Percentiles rank a stretch among this genome's conserved stretches.
These are phyloP conservation scores for Jaculus jaculus DNA, from an alignment of 2,113 vertebrate genomes.

Conservation along the genomic window DNA sequence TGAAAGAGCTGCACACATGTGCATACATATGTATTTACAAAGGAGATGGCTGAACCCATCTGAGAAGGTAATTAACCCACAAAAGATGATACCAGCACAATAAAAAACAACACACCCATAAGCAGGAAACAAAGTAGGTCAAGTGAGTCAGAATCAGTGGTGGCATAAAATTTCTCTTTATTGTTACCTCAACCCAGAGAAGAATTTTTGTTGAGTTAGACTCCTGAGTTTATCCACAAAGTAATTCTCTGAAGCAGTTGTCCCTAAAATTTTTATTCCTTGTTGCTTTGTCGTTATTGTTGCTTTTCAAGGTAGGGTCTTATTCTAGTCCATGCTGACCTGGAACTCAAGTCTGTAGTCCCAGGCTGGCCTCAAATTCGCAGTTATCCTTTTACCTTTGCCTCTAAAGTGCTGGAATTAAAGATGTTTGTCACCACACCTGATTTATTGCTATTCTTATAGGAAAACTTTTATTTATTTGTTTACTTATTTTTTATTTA, in stretches of 20 bases:
- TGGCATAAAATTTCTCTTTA: neutral
- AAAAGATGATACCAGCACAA: conserved; percentile 15
- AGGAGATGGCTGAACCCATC: neutral
- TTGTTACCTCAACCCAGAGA: neutral
- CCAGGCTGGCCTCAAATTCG: too few species aligned
- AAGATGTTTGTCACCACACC: too few species aligned
- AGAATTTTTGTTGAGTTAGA: neutral
- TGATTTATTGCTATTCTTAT: neutral
- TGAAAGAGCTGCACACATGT: neutral
- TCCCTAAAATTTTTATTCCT: neutral
- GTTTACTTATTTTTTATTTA: too few species aligned
- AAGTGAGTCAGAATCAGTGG: conserved; percentile 35
- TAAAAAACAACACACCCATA: neutral
- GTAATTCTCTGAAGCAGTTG: neutral
- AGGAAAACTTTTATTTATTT: neutral
- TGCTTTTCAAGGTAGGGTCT: too few species aligned
- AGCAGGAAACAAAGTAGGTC: conserved; percentile 47
- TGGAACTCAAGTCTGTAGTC: too few species aligned
- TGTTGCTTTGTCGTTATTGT: too few species aligned
- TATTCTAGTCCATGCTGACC: too few species aligned
- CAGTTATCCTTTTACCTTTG: too few species aligned
- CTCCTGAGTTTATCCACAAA: neutral
- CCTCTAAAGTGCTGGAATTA: too few species aligned
- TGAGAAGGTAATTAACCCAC: neutral
- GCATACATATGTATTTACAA: neutral